Base-by-base conservation (phyloP, 2,888 invertebrate genomes). In the Nezara viridula region DNA sequence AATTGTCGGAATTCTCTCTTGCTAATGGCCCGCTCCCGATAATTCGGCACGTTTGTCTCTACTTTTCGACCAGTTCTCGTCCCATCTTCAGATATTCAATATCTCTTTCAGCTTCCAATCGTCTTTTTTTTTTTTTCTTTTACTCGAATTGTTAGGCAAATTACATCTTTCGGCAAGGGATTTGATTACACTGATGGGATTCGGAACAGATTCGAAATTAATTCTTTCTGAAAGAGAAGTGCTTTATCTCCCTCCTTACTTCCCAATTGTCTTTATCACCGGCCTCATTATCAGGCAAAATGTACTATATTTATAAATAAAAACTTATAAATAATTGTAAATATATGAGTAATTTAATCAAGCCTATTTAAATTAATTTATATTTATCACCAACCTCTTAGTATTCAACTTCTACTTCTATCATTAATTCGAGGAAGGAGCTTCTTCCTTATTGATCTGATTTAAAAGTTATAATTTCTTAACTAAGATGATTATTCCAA, bases 1-100 rank as follows among this genome's bases (percentile, higher is more conserved):
- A 77, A 77, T 77, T 77, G 77, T 77, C 24, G 24, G 77, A 77
- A 27, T 77, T 77, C 77, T 73, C 66, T 21, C 77, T 77, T 10
- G 40, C 77, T 77, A 77, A 77, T 77, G 77, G 77, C 40, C 12
- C 40, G 77, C 24, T 44, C 77, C 24, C 24, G 77, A 77, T 40
- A 77, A 77, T 77, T 77, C 77, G 77, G 77, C 40, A 40, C 77
- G 77, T 77, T 77, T 77, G 77, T 77, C 77, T 77, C 77, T 37
- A 77, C 77, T 77, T 77, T 77, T 40, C 77, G 24, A 77, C 40
- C 77, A 44, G 40, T 40, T 44, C 40, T 40, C 77, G 9, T 24
- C 40, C 37, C 37, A 77, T 77, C 77, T 40, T 77, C 40, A 77
- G 40, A 77, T 77, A 77, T 77, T 77, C 40, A 77, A 77, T 77